A percentile compares a stretch with the other conserved stretches of the same genome.
phyloP scores from a whole-genome alignment of 2,888 invertebrate genomes.

The Ornithoptera alexandrae region DNA sequence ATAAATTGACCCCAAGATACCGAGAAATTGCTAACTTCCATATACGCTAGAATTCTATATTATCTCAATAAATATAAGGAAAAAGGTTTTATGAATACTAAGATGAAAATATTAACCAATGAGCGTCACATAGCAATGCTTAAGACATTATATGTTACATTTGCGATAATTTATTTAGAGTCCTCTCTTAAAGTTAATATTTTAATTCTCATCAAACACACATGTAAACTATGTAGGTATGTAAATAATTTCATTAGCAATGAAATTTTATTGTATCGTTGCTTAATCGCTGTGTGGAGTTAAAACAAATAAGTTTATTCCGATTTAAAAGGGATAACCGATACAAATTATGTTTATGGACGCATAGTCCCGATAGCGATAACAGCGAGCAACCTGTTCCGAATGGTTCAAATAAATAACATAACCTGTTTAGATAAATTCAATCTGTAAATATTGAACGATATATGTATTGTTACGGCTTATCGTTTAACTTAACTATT shows the following conservation, averaged over 20 bases:
- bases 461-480: constrained; percentile 59
- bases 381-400: constrained; percentile 70
- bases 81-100: too few species aligned
- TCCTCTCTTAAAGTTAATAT: neutral
- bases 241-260: constrained; percentile 25
- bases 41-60: too few species aligned
- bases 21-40: too few species aligned
- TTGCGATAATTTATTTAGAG: too few species aligned
- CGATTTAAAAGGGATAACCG: constrained; percentile 64
- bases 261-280: constrained; percentile 53
- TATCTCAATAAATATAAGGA: too few species aligned
- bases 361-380: constrained; percentile 61
- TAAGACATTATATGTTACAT: too few species aligned
- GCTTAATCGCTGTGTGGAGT: constrained; percentile 40
- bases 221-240: constrained; percentile 15
- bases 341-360: constrained; percentile 74
- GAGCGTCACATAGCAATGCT: too few species aligned
- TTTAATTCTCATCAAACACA: neutral
- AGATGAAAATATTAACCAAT: too few species aligned
- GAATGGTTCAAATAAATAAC: constrained; percentile 70
- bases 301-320: constrained; percentile 68
- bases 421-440: constrained; percentile 71
- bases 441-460: constrained; percentile 71
- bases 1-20: too few species aligned
- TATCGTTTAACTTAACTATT: constrained; percentile 51